Percentiles rank a stretch among this genome's conserved stretches.
phyloP scores from a whole-genome alignment of 2,888 invertebrate species.

The Saturnia pavonia region DNA sequence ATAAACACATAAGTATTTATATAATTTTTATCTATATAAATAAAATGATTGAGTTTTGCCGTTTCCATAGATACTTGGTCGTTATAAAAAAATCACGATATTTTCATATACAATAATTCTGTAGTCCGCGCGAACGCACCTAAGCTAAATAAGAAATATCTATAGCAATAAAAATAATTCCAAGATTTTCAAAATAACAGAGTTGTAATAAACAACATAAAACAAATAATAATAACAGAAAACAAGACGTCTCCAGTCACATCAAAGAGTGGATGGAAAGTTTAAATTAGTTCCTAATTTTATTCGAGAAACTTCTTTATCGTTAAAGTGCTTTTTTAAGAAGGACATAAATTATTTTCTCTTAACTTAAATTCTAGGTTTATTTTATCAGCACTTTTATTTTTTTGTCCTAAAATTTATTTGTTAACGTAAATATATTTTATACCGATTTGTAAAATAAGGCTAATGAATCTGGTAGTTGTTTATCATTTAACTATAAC shows the following conservation, averaged over 20 bases:
- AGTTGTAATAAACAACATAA: constrained; percentile 9
- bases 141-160: background rate
- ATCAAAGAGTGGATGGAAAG: constrained; percentile 45
- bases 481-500: background rate
- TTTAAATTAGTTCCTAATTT: constrained; percentile 58
- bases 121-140: too few species aligned
- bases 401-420: background rate
- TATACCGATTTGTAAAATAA: background rate
- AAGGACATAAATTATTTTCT: constrained; percentile 2
- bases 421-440: background rate
- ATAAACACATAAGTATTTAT: too few species aligned
- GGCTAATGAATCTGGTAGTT: too few species aligned
- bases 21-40: too few species aligned
- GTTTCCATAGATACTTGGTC: too few species aligned
- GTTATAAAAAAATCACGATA: too few species aligned
- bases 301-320: constrained; percentile 47
- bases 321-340: constrained; percentile 24
- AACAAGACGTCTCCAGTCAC: constrained; percentile 34
- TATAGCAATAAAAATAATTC: background rate
- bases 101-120: too few species aligned
- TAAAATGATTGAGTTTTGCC: too few species aligned
- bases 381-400: background rate
- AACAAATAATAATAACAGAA: constrained; percentile 9
- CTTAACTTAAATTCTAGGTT: constrained; percentile 1
- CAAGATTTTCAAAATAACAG: background rate